phyloP scores from a whole-genome alignment of 2,797 vertebrate genomes.

The Myiothlypis chrysogaster region DNA sequence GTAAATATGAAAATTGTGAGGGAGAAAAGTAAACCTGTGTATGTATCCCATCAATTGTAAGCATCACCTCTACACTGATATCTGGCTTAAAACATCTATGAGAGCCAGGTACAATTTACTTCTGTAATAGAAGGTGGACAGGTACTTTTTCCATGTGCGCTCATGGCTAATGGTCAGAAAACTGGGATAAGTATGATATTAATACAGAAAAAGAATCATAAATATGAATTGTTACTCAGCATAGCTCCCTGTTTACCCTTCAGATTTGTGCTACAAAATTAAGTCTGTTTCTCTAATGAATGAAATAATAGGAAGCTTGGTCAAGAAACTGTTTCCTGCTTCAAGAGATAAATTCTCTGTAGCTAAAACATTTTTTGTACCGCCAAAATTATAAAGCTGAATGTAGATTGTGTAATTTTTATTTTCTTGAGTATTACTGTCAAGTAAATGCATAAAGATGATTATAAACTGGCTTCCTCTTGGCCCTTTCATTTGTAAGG shows the following conservation, averaged over 20 bases:
- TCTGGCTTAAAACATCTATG: background rate
- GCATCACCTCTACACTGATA: background rate
- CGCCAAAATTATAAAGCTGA: background rate
- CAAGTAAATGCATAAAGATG: background rate
- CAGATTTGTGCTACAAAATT: background rate
- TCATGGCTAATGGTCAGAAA: background rate
- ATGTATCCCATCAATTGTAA: background rate
- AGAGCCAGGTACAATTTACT: background rate
- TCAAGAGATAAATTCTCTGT: background rate
- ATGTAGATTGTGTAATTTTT: background rate
- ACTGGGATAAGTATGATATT: background rate
- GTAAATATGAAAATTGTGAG: background rate
- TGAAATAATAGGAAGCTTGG: background rate
- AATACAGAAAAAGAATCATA: background rate
- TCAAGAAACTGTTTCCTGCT: background rate
- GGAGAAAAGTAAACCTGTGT: background rate
- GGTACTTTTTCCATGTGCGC: background rate
- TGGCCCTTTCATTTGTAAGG: background rate
- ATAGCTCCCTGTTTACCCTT: background rate
- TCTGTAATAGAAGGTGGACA: background rate
- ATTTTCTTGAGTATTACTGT: background rate
- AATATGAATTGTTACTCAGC: background rate
- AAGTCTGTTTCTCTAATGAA: background rate
- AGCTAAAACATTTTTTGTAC: background rate
- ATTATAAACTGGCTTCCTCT: conserved; percentile 7